Percentiles rank a stretch among this genome's conserved stretches.
Conservation (phyloP, 2,113 vertebrate species). For the Rhinichthys klamathensis region DNA sequence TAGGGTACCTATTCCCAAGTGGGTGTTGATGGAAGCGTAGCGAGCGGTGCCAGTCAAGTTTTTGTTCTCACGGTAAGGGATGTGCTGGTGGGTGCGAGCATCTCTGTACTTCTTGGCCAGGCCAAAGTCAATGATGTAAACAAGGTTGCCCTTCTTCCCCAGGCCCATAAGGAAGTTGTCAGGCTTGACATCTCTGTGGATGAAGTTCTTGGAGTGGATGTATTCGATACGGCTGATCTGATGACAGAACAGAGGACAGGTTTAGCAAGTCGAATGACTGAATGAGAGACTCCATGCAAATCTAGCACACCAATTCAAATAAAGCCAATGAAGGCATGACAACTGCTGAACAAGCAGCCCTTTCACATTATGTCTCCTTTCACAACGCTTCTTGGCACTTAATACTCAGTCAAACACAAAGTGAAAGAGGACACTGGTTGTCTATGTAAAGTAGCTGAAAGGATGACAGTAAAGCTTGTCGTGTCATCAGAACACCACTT, state of each 20-base stretch:
- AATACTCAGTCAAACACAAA: constrained; percentile 7
- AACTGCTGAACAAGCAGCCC: constrained; percentile 6
- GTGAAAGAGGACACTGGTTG: neutral
- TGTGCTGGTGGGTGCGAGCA: constrained; percentile 97
- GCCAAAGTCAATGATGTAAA: constrained; percentile 97
- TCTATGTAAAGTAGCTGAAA: constrained; percentile 37
- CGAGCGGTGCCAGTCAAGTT: constrained; percentile 95
- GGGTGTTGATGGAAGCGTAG: constrained; percentile 96
- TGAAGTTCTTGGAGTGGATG: constrained; percentile 99
- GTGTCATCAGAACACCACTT: neutral
- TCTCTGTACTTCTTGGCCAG: constrained; percentile 97
- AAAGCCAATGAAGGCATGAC: neutral
- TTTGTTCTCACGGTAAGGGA: constrained; percentile 97
- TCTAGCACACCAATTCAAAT: constrained; percentile 34
- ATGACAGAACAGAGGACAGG: neutral
- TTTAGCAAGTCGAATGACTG: neutral
- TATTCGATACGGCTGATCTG: constrained; percentile 98
- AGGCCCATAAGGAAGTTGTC: constrained; percentile 98
- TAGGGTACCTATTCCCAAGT: constrained; percentile 90
- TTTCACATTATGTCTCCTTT: constrained; percentile 8
- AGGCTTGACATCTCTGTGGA: constrained; percentile 95
- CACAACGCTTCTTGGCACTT: neutral
- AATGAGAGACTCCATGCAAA: neutral
- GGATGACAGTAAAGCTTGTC: constrained; percentile 9
- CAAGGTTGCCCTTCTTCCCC: constrained; percentile 96